A percentile compares a stretch with the other conserved stretches of the same genome.
phyloP scores from a whole-genome alignment of 2,113 vertebrate species.

The Solenodon paradoxus region DNA sequence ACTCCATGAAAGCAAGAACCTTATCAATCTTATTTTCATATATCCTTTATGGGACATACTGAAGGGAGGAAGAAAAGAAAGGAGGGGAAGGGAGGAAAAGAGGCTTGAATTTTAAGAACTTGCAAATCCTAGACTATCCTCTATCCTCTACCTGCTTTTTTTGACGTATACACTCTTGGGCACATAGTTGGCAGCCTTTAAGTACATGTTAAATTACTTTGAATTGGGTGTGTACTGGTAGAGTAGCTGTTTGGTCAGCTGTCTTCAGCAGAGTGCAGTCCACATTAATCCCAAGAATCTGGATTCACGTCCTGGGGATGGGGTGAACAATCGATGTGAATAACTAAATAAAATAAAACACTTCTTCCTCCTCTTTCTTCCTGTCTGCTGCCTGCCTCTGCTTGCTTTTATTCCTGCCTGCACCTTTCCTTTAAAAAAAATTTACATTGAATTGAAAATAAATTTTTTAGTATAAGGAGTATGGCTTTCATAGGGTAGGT shows the following conservation, averaged over 20 bases:
- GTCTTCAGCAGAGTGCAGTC: too few relatives aligned
- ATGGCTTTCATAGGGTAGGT: neutral
- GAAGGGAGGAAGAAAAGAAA: neutral
- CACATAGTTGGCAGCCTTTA: neutral
- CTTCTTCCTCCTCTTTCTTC: too few relatives aligned
- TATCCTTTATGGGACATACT: neutral
- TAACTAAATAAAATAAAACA: too few relatives aligned
- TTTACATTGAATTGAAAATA: constrained; percentile 29
- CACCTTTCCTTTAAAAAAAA: too few relatives aligned
- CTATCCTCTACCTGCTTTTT: neutral
- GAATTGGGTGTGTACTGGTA: too few relatives aligned
- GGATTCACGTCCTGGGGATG: too few relatives aligned
- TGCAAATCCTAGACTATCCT: neutral
- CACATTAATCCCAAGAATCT: too few relatives aligned
- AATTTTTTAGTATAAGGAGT: neutral
- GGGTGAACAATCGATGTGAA: too few relatives aligned
- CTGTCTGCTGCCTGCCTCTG: too few relatives aligned
- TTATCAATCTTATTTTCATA: neutral
- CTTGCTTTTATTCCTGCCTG: too few relatives aligned
- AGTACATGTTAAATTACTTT: neutral
- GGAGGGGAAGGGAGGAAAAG: neutral
- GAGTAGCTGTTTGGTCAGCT: too few relatives aligned
- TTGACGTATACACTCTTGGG: neutral
- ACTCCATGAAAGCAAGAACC: neutral
- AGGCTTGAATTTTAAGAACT: neutral